Evolutionary conservation across 2,113 vertebrate species (phyloP).

Genomic region (Ophthalmolycus amberensis): DNA sequence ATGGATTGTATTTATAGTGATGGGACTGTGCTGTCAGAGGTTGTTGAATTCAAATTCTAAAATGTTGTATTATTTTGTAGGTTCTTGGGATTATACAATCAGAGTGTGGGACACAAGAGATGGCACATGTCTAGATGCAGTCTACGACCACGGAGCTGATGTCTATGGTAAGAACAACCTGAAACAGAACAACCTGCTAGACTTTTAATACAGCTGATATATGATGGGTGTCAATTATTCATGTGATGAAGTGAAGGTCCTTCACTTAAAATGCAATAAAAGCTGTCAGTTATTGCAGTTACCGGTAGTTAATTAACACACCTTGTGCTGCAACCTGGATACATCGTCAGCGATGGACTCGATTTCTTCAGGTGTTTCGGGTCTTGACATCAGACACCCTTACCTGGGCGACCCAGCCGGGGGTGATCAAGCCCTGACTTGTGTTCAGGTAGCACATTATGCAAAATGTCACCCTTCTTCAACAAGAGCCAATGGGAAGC

Average conservation of each 20-base stretch:
- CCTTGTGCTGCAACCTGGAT: no score
- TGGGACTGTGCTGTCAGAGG: background rate
- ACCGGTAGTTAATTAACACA: background rate
- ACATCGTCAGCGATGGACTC: no score
- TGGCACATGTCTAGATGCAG: conserved; percentile 92
- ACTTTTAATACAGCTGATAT: background rate
- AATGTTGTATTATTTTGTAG: conserved; percentile 39
- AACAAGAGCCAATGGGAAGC: background rate
- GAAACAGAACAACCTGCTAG: background rate
- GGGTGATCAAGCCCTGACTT: background rate
- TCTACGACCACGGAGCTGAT: conserved; percentile 95
- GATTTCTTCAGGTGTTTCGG: background rate
- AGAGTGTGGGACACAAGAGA: conserved; percentile 96
- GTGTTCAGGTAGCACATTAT: background rate
- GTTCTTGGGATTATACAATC: conserved; percentile 98
- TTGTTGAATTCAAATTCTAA: background rate
- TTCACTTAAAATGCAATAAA: background rate
- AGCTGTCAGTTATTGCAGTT: background rate
- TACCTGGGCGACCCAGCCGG: no score
- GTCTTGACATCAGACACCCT: background rate
- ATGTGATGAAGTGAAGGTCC: background rate
- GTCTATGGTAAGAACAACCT: conserved; percentile 88
- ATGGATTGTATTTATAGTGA: background rate
- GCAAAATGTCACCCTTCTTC: background rate
- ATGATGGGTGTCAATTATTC: background rate